Evolutionary conservation across 2,797 vertebrate species (phyloP).

Genomic region (Australoheros facetus): DNA sequence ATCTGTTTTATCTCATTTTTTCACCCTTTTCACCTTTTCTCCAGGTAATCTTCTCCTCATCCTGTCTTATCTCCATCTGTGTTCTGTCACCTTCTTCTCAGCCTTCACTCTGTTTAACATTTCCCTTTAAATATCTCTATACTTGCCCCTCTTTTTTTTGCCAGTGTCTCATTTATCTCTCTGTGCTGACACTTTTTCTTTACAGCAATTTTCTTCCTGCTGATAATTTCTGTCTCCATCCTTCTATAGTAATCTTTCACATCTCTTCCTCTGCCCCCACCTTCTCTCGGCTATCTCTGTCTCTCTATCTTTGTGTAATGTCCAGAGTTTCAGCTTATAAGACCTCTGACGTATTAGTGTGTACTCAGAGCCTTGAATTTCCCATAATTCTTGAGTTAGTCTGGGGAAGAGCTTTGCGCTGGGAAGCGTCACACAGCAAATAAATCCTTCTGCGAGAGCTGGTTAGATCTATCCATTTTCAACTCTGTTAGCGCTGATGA

Average conservation of each 20-base stretch:
- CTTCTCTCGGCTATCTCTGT: neutral
- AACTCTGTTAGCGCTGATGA: conserved; percentile 26
- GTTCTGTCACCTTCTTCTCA: conserved; percentile 32
- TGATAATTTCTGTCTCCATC: neutral
- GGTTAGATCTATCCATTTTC: neutral
- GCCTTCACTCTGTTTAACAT: conserved; percentile 49
- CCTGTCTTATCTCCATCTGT: conserved; percentile 35
- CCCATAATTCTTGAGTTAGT: conserved; percentile 38
- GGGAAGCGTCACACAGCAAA: neutral
- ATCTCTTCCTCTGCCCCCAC: neutral
- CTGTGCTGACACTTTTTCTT: conserved; percentile 1
- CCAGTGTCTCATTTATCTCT: conserved; percentile 3
- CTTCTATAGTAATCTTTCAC: conserved; percentile 1
- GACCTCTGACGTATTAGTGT: conserved; percentile 15
- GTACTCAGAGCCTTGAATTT: conserved; percentile 9
- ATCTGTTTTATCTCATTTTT: conserved; percentile 32
- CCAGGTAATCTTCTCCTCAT: neutral
- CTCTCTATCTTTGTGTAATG: conserved; percentile 24
- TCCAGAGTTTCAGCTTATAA: neutral
- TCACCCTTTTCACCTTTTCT: conserved; percentile 3
- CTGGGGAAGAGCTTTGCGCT: neutral
- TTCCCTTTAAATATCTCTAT: conserved; percentile 13
- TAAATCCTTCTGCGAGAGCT: neutral
- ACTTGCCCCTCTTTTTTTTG: neutral
- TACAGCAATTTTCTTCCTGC: neutral